Conservation (phyloP, 2,888 invertebrate genomes). For the Empis stercorea region DNA sequence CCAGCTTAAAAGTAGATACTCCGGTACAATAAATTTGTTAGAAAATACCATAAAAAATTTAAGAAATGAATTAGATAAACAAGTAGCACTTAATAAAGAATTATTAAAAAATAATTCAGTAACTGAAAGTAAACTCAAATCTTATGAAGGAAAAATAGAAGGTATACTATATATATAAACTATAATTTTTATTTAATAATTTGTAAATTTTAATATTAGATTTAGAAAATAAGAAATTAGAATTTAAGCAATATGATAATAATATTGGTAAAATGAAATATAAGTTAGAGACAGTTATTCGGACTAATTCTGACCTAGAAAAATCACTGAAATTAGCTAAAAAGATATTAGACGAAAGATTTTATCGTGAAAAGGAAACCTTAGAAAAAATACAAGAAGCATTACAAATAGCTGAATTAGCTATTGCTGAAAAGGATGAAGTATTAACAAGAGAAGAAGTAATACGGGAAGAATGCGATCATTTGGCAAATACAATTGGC, state of each 20-base stretch:
- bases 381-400: slow-evolving; percentile 45
- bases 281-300: slow-evolving; percentile 20
- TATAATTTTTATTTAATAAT: neutral
- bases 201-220: neutral
- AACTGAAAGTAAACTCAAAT: slow-evolving; percentile 16
- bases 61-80: slow-evolving; percentile 18
- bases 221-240: neutral
- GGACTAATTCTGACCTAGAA: slow-evolving; percentile 31
- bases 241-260: slow-evolving; percentile 20
- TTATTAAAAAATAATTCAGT: slow-evolving; percentile 18
- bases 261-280: slow-evolving; percentile 22
- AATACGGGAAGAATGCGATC: slow-evolving; percentile 41
- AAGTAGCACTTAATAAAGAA: slow-evolving; percentile 17
- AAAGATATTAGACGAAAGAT: slow-evolving; percentile 30
- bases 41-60: slow-evolving; percentile 37
- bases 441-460: slow-evolving; percentile 39
- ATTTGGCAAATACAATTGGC: slow-evolving; percentile 40
- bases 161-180: neutral
- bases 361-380: slow-evolving; percentile 38
- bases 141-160: slow-evolving; percentile 1
- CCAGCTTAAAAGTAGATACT: slow-evolving; percentile 39
- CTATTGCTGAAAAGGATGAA: slow-evolving; percentile 44
- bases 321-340: slow-evolving; percentile 34
- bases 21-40: slow-evolving; percentile 41
- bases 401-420: slow-evolving; percentile 40